A percentile compares a stretch with the other conserved stretches of the same genome.
phyloP scores from a whole-genome alignment of 2,888 invertebrate species.

The Heliconius hortense region DNA sequence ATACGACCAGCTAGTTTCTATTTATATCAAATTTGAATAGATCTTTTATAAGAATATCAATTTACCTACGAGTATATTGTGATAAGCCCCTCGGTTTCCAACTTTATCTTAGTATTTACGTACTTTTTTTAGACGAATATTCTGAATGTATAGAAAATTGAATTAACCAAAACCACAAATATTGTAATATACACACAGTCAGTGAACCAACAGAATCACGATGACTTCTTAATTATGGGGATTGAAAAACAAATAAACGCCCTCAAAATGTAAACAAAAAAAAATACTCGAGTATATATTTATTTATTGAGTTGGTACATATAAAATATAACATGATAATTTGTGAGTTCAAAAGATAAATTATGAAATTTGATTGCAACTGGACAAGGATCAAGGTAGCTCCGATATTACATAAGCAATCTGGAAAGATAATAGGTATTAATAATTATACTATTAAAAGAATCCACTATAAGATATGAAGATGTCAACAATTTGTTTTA shows the following conservation, averaged over 20 bases:
- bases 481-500: neutral
- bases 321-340: neutral
- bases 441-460: constrained; percentile 2
- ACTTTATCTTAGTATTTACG: no score
- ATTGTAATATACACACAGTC: neutral
- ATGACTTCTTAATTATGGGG: neutral
- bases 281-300: neutral
- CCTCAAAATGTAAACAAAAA: neutral
- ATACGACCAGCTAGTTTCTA: no score
- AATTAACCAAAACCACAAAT: no score
- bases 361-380: constrained; percentile 8
- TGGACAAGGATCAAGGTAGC: constrained; percentile 8
- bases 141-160: no score
- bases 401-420: constrained; percentile 31
- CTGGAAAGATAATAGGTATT: constrained; percentile 20
- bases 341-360: neutral
- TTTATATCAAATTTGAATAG: no score
- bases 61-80: no score
- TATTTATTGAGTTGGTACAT: neutral
- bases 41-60: no score
- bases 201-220: neutral
- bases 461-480: neutral
- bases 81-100: no score
- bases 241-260: neutral
- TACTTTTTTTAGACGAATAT: no score